phyloP scores from a whole-genome alignment of 2,888 invertebrate species.

The Pristionchus japonicus region DNA sequence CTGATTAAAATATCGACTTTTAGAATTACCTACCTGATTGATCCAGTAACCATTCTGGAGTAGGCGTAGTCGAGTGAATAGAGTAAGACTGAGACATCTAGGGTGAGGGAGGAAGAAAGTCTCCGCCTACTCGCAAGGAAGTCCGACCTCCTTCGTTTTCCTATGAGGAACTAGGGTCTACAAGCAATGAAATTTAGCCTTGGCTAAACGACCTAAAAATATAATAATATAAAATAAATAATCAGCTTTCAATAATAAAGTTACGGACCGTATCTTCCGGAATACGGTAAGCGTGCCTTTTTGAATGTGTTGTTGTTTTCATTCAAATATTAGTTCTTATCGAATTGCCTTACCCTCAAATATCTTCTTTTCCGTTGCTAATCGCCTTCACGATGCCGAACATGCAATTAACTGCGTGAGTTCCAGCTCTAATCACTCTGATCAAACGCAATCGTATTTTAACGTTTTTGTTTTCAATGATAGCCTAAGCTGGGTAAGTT shows the following conservation, averaged over 20 bases:
- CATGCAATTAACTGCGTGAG: conserved; percentile 25
- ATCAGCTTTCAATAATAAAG: neutral
- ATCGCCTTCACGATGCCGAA: neutral
- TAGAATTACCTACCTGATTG: neutral
- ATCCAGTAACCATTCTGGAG: neutral
- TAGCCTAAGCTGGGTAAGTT: neutral
- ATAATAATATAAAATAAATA: neutral
- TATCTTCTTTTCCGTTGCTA: neutral
- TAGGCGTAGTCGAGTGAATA: neutral
- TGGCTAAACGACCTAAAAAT: neutral
- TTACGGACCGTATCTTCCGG: neutral
- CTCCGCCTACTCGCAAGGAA: conserved; percentile 27
- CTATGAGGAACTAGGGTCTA: neutral
- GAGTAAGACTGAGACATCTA: conserved; percentile 1
- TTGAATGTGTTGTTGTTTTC: neutral
- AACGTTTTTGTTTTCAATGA: no score
- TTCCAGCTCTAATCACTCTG: no score
- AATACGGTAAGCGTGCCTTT: neutral
- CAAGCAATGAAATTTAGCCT: neutral
- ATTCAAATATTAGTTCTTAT: neutral
- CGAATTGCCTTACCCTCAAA: neutral
- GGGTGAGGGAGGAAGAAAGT: neutral
- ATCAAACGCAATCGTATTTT: no score
- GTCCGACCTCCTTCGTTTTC: neutral
- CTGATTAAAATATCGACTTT: neutral